These are phyloP conservation scores for Drosophila tani DNA, from an alignment of 1,140 invertebrate genomes.

Conservation along the genomic window DNA sequence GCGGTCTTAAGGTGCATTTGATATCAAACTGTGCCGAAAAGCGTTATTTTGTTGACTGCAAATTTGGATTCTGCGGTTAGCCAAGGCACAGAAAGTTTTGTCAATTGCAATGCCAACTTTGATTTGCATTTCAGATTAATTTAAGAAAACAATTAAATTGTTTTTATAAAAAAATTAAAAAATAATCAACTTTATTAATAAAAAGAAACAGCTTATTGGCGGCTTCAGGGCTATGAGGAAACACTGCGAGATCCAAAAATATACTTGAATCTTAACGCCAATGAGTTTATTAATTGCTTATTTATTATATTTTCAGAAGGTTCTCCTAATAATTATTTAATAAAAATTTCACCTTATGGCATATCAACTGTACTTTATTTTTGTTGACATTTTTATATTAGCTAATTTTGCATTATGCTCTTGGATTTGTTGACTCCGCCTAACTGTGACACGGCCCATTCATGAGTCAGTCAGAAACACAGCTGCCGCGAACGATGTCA, in stretches of 20 bases:
- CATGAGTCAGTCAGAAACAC: not conserved
- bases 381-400: not conserved
- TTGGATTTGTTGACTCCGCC: not conserved
- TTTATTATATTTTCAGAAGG: not conserved
- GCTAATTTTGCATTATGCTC: not conserved
- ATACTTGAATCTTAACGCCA: no score
- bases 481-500: slow-evolving; percentile 22
- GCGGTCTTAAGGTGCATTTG: not conserved
- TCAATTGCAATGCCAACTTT: no score
- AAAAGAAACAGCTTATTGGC: no score
- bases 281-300: not conserved
- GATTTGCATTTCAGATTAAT: no score
- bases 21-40: not conserved
- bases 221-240: no score
- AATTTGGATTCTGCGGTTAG: not conserved
- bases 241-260: no score
- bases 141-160: no score
- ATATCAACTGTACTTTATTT: not conserved
- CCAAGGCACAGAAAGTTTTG: no score
- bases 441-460: slow-evolving; percentile 11
- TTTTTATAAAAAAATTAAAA: no score
- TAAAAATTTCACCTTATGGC: not conserved
- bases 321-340: not conserved
- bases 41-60: not conserved
- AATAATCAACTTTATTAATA: no score